Evolutionary conservation across 2,113 vertebrate genomes (phyloP), one percentile per base, ranked within the genome.

Genomic region (Connochaetes taurinus): DNA sequence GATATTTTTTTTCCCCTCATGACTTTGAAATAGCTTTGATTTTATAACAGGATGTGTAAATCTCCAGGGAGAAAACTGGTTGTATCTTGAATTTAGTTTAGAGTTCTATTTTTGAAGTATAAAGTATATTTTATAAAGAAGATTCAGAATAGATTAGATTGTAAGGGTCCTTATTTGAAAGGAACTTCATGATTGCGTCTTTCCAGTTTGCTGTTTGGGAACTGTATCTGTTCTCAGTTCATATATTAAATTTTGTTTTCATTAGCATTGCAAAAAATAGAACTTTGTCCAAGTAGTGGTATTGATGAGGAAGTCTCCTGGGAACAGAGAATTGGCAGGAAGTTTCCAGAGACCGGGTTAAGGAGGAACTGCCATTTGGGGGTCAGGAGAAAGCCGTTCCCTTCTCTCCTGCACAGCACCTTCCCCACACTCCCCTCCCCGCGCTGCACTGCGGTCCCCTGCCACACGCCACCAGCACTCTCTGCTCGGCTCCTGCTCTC

Each of bases 401-500:
- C 33, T 55, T 40, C 23, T 52, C 43, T 14, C 50, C 23, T 19
- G 13, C 6, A 12, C 15, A 7, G 10, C 1, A 1, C 3, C 47
- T 31, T 16, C 14, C 23, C n/a, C 23, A 2, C 12, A 4, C 5
- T 1, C 23, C 2, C 53, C 2, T 0, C 31, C 47, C 11, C 1
- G 12, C 16, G 4, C 6, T 31, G 62, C 57, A 0, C 21, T 21
- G 27, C 3, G 1, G 33, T 25, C 2, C 57, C 50, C 40, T 29
- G 2, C 17, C 5, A 0, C 6, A 0, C 0, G 57, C 2, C 14
- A 23, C 23, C 81, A 9, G 0, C 2, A 19, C 45, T 7, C 19
- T 53, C 62, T 52, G 45, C 47, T 81, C 9, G 1, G 78, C 9
- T 33, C 9, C 5, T 12, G 16, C 47, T 52, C 3, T 81, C 45